A percentile compares a stretch with the other conserved stretches of the same genome.
Conservation (phyloP, 2,797 vertebrate species). For the Notolabrus celidotus region DNA sequence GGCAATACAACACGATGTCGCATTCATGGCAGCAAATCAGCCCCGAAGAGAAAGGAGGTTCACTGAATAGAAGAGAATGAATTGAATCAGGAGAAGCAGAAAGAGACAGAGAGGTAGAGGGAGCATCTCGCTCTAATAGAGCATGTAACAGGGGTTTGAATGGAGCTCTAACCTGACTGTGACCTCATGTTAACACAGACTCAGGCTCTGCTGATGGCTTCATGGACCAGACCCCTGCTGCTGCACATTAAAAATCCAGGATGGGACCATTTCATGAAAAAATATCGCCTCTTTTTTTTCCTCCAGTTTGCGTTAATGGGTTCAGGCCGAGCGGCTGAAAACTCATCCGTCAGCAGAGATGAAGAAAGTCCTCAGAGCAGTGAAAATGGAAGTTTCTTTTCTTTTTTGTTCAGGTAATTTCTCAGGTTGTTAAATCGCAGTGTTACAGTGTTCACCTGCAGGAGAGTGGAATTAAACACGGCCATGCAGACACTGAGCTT, state of each 20-base stretch:
- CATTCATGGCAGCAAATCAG: constrained; percentile 43
- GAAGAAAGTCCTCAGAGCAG: constrained; percentile 21
- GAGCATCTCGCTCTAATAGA: constrained; percentile 43
- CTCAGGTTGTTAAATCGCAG: constrained; percentile 8
- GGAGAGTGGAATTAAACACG: constrained; percentile 1
- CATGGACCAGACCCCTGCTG: constrained; percentile 4
- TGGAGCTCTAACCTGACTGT: constrained; percentile 39
- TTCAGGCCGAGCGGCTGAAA: constrained; percentile 28
- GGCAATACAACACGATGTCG: constrained; percentile 3
- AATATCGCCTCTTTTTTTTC: not conserved
- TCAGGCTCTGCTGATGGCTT: constrained; percentile 18
- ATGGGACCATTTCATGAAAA: constrained; percentile 16
- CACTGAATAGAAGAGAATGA: constrained; percentile 48
- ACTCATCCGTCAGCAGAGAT: constrained; percentile 41
- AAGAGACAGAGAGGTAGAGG: constrained; percentile 12
- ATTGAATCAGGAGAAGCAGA: constrained; percentile 14
- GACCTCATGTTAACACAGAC: constrained; percentile 34
- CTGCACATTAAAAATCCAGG: constrained; percentile 25
- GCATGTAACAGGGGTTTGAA: constrained; percentile 52
- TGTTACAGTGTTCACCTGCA: constrained; percentile 5
- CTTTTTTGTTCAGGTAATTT: constrained; percentile 18
- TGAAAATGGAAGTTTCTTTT: constrained; percentile 11
- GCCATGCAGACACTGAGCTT: not conserved
- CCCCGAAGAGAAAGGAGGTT: constrained; percentile 25
- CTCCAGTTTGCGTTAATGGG: constrained; percentile 16